Evolutionary conservation across 2,888 invertebrate species (phyloP), one percentile per base, ranked within the genome.

Genomic region (Conchocele bisecta): DNA sequence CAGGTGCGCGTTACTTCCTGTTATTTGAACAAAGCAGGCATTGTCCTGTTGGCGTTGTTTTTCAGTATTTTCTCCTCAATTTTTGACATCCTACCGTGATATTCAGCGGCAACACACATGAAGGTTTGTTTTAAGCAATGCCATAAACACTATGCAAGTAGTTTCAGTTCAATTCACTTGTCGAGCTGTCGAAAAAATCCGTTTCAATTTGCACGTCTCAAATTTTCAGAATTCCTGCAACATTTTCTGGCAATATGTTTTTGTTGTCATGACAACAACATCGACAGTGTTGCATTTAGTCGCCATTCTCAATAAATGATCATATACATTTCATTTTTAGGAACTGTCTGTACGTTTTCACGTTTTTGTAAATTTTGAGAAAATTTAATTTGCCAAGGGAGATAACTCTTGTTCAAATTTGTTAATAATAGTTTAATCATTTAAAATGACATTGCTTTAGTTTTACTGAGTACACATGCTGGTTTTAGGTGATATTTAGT

Each of bases 21-120:
- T 58, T 58, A 57, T 73, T 76, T 73, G 72, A 76, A 76, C 76
- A 76, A 76, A 76, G 76, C 76, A 61, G 58, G 66, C 67, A 71
- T 76, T 76, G 72, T 73, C 53, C 60, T 63, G 50, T 72, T 76
- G 66, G 76, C 76, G 76, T 76, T 76, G 72, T 76, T 76, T 75
- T 76, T 69, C 72, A 39, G 54, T 59, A 54, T 51, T 66, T 59
- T 72, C 72, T 72, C 57, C 66, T 65, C 68, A 64, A 61, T 73
- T 76, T 65, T 76, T 69, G 69, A 69, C 69, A 57, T 59, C 59
- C 66, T 63, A 69, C 57, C 37, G 39, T 31, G 54, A 50, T 69
- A 60, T 66, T 66, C 54, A 48, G 28, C 39, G 42, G 60, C 66
- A 57, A 59, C 66, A 76, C 66, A 72, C 51, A 66, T 73, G 65